Evolutionary conservation across 2,113 vertebrate genomes (phyloP).

Genomic region (Chionodraco myersi): DNA sequence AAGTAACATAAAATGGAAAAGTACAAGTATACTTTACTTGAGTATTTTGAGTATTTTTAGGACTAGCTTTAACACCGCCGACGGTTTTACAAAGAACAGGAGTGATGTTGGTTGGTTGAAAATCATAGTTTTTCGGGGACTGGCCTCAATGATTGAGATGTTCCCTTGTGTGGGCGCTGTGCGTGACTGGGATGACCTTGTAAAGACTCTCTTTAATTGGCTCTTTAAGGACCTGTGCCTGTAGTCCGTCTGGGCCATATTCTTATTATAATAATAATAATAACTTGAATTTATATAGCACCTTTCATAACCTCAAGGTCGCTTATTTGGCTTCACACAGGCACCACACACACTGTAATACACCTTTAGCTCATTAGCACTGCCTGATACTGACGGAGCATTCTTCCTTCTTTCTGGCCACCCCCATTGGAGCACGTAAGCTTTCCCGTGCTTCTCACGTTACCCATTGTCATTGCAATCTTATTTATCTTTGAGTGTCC

Average conservation of each 20-base stretch:
- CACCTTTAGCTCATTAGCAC: conserved; percentile 18
- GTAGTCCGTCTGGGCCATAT: not conserved
- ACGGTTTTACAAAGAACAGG: not conserved
- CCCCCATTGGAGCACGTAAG: not conserved
- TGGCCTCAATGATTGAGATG: not conserved
- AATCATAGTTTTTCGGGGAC: not conserved
- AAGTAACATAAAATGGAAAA: no score
- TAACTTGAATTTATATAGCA: no score
- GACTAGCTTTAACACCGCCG: not conserved
- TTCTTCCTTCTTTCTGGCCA: not conserved
- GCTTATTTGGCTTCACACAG: not conserved
- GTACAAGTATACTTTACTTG: no score
- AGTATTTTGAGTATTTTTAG: no score
- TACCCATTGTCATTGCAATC: not conserved
- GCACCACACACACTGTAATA: conserved; percentile 10
- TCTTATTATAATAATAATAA: not conserved
- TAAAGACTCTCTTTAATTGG: conserved; percentile 9
- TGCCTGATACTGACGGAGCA: not conserved
- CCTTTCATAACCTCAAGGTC: no score
- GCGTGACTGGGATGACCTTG: not conserved
- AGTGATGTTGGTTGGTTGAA: not conserved
- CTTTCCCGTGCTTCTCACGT: not conserved
- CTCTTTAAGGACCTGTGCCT: conserved; percentile 20
- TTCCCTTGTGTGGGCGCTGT: not conserved
- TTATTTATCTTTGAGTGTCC: not conserved